Conservation (phyloP, 2,888 invertebrate species). For the Mongoloraphidia duomilia region DNA sequence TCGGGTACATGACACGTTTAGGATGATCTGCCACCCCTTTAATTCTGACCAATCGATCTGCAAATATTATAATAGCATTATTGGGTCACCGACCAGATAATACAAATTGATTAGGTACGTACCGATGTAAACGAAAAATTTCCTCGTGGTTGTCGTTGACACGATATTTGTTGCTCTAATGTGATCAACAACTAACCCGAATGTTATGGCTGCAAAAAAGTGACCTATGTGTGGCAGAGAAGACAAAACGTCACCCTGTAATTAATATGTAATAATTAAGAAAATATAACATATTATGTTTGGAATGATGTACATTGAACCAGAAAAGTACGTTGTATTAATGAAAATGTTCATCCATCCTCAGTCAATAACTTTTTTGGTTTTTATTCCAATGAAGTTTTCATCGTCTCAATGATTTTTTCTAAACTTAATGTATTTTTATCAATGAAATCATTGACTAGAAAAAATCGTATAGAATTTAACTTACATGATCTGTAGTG, state of each 20-base stretch:
- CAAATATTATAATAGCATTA: too few species aligned
- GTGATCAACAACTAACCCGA: constrained; percentile 41
- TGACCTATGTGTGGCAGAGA: constrained; percentile 41
- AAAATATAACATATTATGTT: neutral
- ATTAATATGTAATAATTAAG: neutral
- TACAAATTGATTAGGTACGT: constrained; percentile 13
- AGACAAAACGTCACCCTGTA: constrained; percentile 37
- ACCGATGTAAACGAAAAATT: constrained; percentile 41
- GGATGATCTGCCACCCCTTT: too few species aligned
- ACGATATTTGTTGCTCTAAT: constrained; percentile 35
- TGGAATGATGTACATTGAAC: neutral
- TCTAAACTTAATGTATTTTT: too few species aligned
- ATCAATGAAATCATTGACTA: too few species aligned
- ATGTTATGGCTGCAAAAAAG: constrained; percentile 38
- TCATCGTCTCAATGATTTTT: too few species aligned
- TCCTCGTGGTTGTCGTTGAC: constrained; percentile 40
- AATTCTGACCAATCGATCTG: too few species aligned
- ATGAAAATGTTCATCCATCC: too few species aligned
- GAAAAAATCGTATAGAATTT: neutral
- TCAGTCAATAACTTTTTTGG: too few species aligned
- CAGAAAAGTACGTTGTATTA: neutral
- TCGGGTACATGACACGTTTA: too few species aligned
- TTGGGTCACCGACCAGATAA: too few species aligned
- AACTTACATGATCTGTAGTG: constrained; percentile 38
- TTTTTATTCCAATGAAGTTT: too few species aligned